Evolutionary conservation across 64 coral and sea anemone genomes (phyloP).

Genomic region (Orbicella faveolata): DNA sequence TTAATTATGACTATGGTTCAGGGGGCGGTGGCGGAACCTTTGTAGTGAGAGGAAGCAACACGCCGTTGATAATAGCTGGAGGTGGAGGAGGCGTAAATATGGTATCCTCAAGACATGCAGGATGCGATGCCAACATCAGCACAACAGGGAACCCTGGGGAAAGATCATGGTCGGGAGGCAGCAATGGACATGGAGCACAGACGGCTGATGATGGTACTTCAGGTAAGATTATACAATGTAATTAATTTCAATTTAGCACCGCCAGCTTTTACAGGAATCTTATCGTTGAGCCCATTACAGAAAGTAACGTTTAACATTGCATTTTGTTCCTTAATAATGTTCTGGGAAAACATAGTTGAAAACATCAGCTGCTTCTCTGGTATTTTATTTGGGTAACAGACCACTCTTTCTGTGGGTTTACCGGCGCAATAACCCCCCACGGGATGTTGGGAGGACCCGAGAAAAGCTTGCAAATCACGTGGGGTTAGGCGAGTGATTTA

Average conservation of each 20-base stretch:
- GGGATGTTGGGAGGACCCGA: too few species aligned
- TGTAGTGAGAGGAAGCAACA: constrained; percentile 42
- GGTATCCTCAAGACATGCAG: background rate
- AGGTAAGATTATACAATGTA: background rate
- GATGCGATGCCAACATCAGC: constrained; percentile 8
- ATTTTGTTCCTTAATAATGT: too few species aligned
- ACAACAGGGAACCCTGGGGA: constrained; percentile 51
- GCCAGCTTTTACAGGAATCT: background rate
- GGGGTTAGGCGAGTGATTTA: too few species aligned
- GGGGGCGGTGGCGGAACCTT: constrained; percentile 66
- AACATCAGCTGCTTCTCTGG: too few species aligned
- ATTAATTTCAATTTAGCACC: background rate
- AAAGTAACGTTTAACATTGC: background rate
- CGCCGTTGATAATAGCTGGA: constrained; percentile 55
- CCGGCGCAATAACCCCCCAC: too few species aligned
- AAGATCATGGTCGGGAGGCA: background rate
- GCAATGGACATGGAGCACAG: constrained; percentile 3
- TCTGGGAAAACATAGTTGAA: too few species aligned
- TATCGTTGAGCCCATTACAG: background rate
- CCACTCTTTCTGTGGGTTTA: too few species aligned
- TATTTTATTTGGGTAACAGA: too few species aligned
- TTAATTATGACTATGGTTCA: background rate
- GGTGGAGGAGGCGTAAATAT: constrained; percentile 41
- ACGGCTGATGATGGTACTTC: constrained; percentile 13
- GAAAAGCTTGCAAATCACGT: too few species aligned